Conservation (phyloP, 2,888 invertebrate species). For the Cataglyphis livida region DNA sequence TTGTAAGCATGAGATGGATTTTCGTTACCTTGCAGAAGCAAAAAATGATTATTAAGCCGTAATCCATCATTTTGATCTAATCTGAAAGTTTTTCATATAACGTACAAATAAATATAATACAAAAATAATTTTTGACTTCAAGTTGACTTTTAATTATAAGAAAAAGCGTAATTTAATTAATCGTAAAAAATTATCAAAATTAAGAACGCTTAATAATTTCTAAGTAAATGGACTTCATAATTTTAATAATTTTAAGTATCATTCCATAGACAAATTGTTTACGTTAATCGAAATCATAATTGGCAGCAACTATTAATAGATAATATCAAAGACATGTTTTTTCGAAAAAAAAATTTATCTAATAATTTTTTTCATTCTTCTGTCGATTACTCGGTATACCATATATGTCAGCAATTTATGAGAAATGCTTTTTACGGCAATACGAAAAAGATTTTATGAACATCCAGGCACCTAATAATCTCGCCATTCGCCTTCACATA, state of each 20-base stretch:
- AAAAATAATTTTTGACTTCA: not conserved
- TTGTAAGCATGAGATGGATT: conserved; percentile 59
- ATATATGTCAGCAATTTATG: conserved; percentile 15
- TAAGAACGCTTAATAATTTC: not conserved
- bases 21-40: conserved; percentile 47
- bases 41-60: conserved; percentile 26
- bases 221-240: no score
- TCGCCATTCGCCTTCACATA: conserved; percentile 50
- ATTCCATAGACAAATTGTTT: not conserved
- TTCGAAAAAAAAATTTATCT: not conserved
- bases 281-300: conserved; percentile 29
- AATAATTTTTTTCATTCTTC: not conserved
- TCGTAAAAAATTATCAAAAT: not conserved
- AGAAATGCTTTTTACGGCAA: not conserved
- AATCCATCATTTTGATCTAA: conserved; percentile 25
- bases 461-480: conserved; percentile 57
- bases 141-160: not conserved
- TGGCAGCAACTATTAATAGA: conserved; percentile 17
- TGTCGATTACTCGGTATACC: not conserved
- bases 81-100: not conserved
- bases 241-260: no score
- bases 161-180: not conserved
- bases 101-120: not conserved
- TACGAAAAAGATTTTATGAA: conserved; percentile 47
- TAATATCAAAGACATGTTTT: not conserved